A percentile compares a stretch with the other conserved stretches of the same genome.
Evolutionary conservation across 2,797 vertebrate genomes (phyloP).

Genomic region (Anabacerthia variegaticeps): DNA sequence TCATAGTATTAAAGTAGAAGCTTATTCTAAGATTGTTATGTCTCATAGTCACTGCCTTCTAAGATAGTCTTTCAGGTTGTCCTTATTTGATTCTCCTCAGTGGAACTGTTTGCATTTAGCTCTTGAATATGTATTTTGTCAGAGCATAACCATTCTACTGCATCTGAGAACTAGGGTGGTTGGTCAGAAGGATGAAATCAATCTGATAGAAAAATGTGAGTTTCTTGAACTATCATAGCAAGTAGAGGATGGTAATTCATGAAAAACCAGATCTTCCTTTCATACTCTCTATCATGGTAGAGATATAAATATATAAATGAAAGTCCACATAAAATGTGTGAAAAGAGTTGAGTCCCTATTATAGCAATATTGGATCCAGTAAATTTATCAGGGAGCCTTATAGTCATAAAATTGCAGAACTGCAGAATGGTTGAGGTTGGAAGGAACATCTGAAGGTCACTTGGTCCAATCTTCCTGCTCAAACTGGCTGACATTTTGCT

Average conservation of each 20-base stretch:
- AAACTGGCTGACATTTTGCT: accelerated
- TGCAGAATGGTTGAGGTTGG: not conserved
- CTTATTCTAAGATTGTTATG: not conserved
- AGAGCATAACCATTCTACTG: not conserved
- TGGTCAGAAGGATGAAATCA: not conserved
- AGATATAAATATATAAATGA: not conserved
- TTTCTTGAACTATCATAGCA: not conserved
- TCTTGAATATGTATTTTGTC: not conserved
- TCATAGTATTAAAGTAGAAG: not conserved
- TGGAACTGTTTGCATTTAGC: not conserved
- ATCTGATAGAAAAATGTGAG: not conserved
- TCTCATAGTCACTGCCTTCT: not conserved
- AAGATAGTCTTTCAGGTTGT: not conserved
- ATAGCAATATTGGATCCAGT: not conserved
- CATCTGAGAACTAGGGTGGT: not conserved
- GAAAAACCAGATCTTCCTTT: not conserved
- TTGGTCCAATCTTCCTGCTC: not conserved
- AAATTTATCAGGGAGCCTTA: not conserved
- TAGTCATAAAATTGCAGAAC: not conserved
- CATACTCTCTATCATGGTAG: not conserved
- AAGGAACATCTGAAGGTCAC: not conserved
- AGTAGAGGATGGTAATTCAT: not conserved
- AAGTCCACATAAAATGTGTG: not conserved
- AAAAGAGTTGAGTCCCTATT: not conserved
- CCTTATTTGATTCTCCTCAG: not conserved